phyloP scores from a whole-genome alignment of 2,888 invertebrate genomes.

The Coecobrya sp. region DNA sequence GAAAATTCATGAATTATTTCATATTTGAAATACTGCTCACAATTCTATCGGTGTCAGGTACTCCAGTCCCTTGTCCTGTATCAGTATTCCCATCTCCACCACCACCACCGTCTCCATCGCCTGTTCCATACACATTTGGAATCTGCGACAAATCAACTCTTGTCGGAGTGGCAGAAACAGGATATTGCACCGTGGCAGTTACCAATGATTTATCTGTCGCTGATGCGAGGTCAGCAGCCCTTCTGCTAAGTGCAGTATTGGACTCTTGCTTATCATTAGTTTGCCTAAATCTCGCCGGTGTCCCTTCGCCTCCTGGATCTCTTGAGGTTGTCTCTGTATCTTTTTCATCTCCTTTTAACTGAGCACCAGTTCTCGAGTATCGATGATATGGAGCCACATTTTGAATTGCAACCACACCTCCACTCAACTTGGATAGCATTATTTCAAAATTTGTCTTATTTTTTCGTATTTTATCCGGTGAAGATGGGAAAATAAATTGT shows the following conservation, averaged over 20 bases:
- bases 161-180: conserved; percentile 82
- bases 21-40: conserved; percentile 35
- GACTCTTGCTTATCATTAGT: background rate
- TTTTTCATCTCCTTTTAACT: conserved; percentile 43
- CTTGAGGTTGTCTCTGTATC: conserved; percentile 49
- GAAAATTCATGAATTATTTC: background rate
- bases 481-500: conserved; percentile 92
- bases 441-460: conserved; percentile 92
- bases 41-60: conserved; percentile 73
- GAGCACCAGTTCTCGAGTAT: conserved; percentile 39
- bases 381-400: conserved; percentile 66
- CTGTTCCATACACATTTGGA: conserved; percentile 71
- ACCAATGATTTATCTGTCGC: conserved; percentile 83
- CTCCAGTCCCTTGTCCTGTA: conserved; percentile 22
- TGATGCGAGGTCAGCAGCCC: conserved; percentile 75
- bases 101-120: conserved; percentile 4
- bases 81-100: conserved; percentile 38
- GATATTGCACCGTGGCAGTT: conserved; percentile 85
- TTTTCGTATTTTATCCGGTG: conserved; percentile 90
- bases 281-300: conserved; percentile 55
- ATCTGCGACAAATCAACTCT: conserved; percentile 84
- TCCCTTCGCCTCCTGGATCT: conserved; percentile 17
- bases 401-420: conserved; percentile 87
- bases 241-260: conserved; percentile 46
- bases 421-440: conserved; percentile 93